Evolutionary conservation across 2,113 vertebrate genomes (phyloP).

Genomic region (Thomomys bottae): DNA sequence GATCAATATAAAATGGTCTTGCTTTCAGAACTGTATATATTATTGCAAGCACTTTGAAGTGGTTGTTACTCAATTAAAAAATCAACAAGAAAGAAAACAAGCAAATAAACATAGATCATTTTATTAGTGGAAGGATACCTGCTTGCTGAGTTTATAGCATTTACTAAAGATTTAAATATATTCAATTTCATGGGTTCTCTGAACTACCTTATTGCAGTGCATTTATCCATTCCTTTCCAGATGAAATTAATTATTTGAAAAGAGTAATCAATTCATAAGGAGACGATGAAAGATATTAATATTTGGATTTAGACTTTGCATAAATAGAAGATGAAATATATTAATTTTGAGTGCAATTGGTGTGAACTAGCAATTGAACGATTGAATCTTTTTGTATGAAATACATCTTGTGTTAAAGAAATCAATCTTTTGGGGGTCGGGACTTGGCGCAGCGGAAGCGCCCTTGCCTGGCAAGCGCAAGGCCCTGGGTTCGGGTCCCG

Average conservation of each 20-base stretch:
- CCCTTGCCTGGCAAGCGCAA: too few species aligned
- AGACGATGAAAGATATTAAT: not conserved
- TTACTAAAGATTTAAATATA: not conserved
- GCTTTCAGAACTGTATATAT: not conserved
- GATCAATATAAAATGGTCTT: too few species aligned
- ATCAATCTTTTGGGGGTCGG: too few species aligned
- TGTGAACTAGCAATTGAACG: not conserved
- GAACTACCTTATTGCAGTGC: not conserved
- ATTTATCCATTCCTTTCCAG: not conserved
- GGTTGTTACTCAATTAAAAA: not conserved
- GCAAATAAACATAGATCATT: not conserved
- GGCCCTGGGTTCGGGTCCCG: too few species aligned
- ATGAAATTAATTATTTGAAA: conserved; percentile 48
- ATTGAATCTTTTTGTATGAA: not conserved
- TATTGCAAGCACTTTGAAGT: not conserved
- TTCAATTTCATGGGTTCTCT: not conserved
- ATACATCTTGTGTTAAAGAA: conserved; percentile 8
- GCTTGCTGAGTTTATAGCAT: not conserved
- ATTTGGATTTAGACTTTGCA: not conserved
- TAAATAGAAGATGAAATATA: not conserved
- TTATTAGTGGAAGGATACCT: not conserved
- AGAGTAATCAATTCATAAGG: not conserved
- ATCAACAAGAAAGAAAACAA: too few species aligned
- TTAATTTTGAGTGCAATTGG: not conserved
- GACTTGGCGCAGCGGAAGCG: too few species aligned